Base-by-base conservation (phyloP, 2,888 invertebrate genomes). In the Zygogramma bicolorata region DNA sequence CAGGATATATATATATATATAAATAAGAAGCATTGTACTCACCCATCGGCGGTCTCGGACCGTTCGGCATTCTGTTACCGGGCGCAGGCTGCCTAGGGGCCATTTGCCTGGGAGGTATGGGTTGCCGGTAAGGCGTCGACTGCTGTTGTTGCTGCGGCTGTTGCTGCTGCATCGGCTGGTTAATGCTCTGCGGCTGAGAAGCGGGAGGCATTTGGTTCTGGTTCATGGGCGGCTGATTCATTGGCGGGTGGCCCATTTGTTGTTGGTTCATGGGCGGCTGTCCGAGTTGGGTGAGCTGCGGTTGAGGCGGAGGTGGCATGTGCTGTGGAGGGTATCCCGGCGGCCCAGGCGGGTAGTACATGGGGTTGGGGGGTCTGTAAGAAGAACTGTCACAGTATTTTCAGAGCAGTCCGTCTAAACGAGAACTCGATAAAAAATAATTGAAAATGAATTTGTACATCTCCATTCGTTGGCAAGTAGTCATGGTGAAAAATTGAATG, bases 281-380 rank as follows among this genome's bases (percentile, higher is more conserved):
- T 3, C 76, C 77, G 71, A 49, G 84, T 81, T 59, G 88, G 61
- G 80, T 87, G 87, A 8, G 86, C 80, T 85, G 87, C 84, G 22
- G 87, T 82, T 65, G 81, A 1, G 77, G 80, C 5, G 82, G 83
- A 3, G 82, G 81, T 79, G 82, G 82, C 80, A 81, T 79, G 77
- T 88, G 89, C 29, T 86, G 86, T 10, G 85, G 82, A 1, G 87
- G 86, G 76, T 89, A 91, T 83, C 82, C 83, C 0, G 85, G 84
- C 0, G 84, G 82, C 4, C 78, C 80, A 3, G 85, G 85, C 1
- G 86, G 85, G 75, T 85, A 86, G 72, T 85, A 86, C 81, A 86
- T 84, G 0, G 84, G 84, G 73, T 80, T 83, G 46, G 84, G 84
- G 27, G 85, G 83, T 66, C 84, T 84, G 76, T 63, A 81, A 81